Percentiles rank a stretch among this genome's conserved stretches.
These are phyloP conservation scores for Apaloderma vittatum DNA, from an alignment of 2,113 vertebrate genomes.

Conservation along the genomic window DNA sequence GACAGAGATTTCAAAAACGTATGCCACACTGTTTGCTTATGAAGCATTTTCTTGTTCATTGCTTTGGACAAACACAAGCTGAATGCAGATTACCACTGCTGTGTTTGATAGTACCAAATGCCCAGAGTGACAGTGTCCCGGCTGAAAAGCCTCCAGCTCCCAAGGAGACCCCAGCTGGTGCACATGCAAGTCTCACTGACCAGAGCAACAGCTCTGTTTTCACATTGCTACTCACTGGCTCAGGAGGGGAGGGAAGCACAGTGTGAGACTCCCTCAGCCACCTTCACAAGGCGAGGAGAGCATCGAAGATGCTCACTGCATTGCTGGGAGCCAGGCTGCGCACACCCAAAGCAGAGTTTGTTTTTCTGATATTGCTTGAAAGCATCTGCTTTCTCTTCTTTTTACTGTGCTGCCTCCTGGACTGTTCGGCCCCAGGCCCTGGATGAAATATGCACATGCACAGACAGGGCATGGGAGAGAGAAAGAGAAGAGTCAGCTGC, in stretches of 20 bases:
- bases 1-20: not conserved
- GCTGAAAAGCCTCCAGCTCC: not conserved
- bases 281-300: not conserved
- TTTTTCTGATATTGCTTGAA: not conserved
- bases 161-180: not conserved
- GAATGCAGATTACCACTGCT: not conserved
- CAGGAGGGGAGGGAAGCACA: not conserved
- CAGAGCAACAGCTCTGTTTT: accelerated
- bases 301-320: not conserved
- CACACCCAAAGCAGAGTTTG: not conserved
- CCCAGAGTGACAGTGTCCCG: not conserved
- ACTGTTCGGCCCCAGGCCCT: not conserved
- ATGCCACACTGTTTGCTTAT: not conserved
- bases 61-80: not conserved
- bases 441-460: not conserved
- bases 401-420: not conserved
- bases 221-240: not conserved
- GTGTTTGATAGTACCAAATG: not conserved
- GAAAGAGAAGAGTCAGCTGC: not conserved
- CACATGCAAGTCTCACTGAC: not conserved
- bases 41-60: not conserved
- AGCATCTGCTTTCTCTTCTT: not conserved
- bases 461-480: not conserved
- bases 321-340: not conserved
- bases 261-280: not conserved